phyloP scores from a whole-genome alignment of 2,113 vertebrate genomes.

The Stictonetta naevosa region DNA sequence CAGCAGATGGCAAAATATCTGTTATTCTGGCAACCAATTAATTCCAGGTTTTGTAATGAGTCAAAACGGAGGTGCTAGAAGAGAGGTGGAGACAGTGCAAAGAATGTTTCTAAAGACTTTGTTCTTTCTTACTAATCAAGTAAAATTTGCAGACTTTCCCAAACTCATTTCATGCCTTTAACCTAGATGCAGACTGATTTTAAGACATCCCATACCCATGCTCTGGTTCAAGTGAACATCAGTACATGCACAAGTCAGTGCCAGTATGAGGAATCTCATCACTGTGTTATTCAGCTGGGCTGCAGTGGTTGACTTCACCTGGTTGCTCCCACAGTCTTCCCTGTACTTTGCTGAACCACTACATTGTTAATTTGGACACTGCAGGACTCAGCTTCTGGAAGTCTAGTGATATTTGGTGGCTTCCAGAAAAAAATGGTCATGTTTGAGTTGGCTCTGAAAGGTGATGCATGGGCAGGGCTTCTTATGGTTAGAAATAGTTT shows the following conservation, averaged over 20 bases:
- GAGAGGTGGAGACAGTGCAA: background rate
- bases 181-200: background rate
- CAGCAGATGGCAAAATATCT: background rate
- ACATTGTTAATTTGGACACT: rapidly evolving
- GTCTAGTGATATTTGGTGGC: background rate
- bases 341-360: background rate
- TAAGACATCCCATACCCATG: background rate
- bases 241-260: background rate
- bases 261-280: background rate
- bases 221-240: background rate
- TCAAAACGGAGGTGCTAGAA: background rate
- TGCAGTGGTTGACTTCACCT: background rate
- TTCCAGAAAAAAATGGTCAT: background rate
- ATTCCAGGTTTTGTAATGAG: background rate
- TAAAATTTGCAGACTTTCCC: background rate
- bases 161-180: background rate
- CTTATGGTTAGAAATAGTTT: background rate
- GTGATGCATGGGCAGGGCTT: background rate
- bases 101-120: background rate
- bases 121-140: background rate
- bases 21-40: background rate
- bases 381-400: background rate
- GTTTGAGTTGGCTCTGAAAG: background rate
- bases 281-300: background rate
- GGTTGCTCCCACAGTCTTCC: background rate